phyloP scores from a whole-genome alignment of 92 coral and sea anemone species.

The Umimayanthus kanabou region DNA sequence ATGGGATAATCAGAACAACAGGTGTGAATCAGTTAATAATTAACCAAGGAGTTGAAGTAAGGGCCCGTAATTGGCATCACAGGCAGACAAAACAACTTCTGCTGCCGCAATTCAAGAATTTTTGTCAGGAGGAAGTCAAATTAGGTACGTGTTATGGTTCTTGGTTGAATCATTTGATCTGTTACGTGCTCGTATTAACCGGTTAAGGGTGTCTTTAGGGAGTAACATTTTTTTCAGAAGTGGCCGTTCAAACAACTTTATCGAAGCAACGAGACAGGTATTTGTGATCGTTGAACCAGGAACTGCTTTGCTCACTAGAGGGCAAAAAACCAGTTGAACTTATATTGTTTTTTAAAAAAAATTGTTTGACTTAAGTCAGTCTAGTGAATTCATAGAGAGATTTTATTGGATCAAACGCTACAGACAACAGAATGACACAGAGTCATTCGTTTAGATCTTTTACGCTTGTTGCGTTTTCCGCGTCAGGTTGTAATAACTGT shows the following conservation, averaged over 20 bases:
- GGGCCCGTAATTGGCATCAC: not conserved
- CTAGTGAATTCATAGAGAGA: not conserved
- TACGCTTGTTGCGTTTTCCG: not conserved
- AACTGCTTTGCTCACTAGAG: not conserved
- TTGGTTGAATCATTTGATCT: no score
- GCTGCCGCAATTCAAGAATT: not conserved
- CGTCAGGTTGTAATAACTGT: not conserved
- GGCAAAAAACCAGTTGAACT: constrained; percentile 18
- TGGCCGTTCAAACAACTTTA: not conserved
- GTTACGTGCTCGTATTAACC: not conserved
- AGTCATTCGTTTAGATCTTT: not conserved
- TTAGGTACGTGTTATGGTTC: constrained; percentile 8
- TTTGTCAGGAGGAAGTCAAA: not conserved
- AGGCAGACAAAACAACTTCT: constrained; percentile 16
- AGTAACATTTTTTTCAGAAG: not conserved
- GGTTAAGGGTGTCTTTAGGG: not conserved
- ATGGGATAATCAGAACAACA: constrained; percentile 11
- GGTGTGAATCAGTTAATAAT: constrained; percentile 24
- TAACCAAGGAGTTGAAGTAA: constrained; percentile 35
- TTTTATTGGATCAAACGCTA: not conserved
- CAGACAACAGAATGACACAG: not conserved
- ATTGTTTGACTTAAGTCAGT: not conserved
- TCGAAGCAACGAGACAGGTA: constrained; percentile 32
- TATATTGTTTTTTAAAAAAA: not conserved
- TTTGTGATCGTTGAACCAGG: constrained; percentile 39